These are phyloP conservation scores for Chironomus riparius DNA, from an alignment of 2,888 invertebrate species.

Conservation along the genomic window DNA sequence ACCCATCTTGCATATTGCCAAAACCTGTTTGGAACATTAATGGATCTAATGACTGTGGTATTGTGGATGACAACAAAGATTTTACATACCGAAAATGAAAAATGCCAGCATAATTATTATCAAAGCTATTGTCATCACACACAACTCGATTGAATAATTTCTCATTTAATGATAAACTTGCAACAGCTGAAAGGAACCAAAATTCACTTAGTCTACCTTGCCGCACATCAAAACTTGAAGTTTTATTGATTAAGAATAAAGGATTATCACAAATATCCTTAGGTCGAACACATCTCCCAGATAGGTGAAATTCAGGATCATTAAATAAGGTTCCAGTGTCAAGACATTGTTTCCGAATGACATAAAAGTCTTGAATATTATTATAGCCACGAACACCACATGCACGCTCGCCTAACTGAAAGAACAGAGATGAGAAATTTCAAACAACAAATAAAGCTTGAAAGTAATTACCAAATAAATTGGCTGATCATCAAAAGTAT, in stretches of 20 bases:
- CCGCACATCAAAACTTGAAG: slow-evolving; percentile 93
- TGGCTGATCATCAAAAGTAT: slow-evolving; percentile 33
- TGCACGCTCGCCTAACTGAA: slow-evolving; percentile 70
- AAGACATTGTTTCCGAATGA: slow-evolving; percentile 59
- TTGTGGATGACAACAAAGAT: neutral
- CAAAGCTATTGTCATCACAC: slow-evolving; percentile 90
- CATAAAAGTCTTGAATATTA: slow-evolving; percentile 52
- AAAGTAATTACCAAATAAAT: slow-evolving; percentile 32
- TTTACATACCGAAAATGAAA: slow-evolving; percentile 74
- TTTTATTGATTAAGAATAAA: slow-evolving; percentile 87
- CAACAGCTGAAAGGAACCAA: slow-evolving; percentile 92
- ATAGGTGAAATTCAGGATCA: slow-evolving; percentile 82
- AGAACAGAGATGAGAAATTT: too few relatives aligned
- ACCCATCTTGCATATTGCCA: slow-evolving; percentile 94
- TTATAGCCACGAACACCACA: slow-evolving; percentile 51
- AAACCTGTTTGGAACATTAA: slow-evolving; percentile 60
- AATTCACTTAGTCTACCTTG: slow-evolving; percentile 97
- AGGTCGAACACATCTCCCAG: slow-evolving; percentile 83
- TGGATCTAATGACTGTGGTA: neutral
- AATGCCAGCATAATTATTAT: slow-evolving; percentile 86
- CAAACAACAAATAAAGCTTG: too few relatives aligned
- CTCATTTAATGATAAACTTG: slow-evolving; percentile 78
- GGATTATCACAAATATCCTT: slow-evolving; percentile 79
- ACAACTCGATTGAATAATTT: slow-evolving; percentile 91
- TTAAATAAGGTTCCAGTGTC: slow-evolving; percentile 71